phyloP scores from a whole-genome alignment of 1,140 invertebrate genomes.

The Eriosoma lanigerum region DNA sequence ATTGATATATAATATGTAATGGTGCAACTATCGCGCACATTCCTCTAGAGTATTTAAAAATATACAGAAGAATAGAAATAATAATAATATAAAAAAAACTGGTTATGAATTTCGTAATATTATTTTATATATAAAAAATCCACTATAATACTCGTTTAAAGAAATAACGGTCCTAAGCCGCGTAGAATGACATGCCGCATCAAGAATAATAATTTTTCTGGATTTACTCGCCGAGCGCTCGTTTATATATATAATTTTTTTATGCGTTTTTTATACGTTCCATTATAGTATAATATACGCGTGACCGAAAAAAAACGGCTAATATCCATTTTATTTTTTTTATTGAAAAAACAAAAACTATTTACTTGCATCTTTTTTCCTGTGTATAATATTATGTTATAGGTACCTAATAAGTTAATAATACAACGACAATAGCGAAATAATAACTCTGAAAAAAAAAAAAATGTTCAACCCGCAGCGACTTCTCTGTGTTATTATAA shows the following conservation, averaged over 20 bases:
- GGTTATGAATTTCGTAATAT: neutral
- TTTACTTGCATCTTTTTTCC: neutral
- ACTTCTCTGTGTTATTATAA: neutral
- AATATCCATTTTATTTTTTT: too few relatives aligned
- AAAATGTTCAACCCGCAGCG: too few relatives aligned
- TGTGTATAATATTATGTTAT: too few relatives aligned
- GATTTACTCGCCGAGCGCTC: slow-evolving; percentile 3
- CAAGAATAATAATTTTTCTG: slow-evolving; percentile 48
- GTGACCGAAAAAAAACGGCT: slow-evolving; percentile 27
- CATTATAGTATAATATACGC: neutral
- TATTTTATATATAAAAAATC: too few relatives aligned
- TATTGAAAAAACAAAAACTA: slow-evolving; percentile 31
- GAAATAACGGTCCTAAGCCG: slow-evolving; percentile 13
- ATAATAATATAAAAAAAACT: too few relatives aligned
- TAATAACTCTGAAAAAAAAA: neutral
- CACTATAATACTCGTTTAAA: too few relatives aligned
- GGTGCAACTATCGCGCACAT: neutral
- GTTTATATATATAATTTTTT: slow-evolving; percentile 12
- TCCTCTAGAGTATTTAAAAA: too few relatives aligned
- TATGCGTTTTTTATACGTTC: slow-evolving; percentile 36
- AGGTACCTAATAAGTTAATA: neutral
- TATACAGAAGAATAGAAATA: too few relatives aligned
- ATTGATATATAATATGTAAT: too few relatives aligned
- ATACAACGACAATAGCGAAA: slow-evolving; percentile 41
- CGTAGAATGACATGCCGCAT: slow-evolving; percentile 26